Evolutionary conservation across 2,797 vertebrate species (phyloP).

Genomic region (Chaetodon trifasciatus): DNA sequence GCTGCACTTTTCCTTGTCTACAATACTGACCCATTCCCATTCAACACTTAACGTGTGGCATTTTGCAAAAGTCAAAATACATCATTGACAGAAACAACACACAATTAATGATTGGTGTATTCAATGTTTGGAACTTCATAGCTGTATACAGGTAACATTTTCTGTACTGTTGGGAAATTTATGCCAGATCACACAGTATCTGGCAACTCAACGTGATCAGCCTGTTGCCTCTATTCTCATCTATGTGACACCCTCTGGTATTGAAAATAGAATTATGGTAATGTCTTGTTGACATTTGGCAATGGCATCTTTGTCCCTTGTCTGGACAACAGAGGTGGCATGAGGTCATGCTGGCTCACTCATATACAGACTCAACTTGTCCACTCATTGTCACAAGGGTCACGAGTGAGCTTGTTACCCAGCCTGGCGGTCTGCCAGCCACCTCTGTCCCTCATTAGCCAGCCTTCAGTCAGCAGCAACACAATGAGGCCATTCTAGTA

Average conservation of each 20-base stretch:
- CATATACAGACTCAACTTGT: conserved; percentile 57
- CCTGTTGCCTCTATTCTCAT: neutral
- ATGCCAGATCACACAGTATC: neutral
- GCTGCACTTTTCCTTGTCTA: conserved; percentile 2
- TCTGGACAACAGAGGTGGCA: conserved; percentile 39
- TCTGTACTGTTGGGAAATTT: neutral
- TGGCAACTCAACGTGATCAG: conserved; percentile 3
- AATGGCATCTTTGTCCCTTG: conserved; percentile 39
- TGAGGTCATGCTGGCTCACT: conserved; percentile 66
- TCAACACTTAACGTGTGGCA: neutral
- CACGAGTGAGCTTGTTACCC: conserved; percentile 68
- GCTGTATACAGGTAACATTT: neutral
- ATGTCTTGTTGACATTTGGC: conserved; percentile 53
- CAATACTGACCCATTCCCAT: conserved; percentile 3
- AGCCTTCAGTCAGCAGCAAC: conserved; percentile 50
- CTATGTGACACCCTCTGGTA: conserved; percentile 2
- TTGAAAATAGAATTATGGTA: conserved; percentile 38
- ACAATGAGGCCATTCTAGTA: conserved; percentile 74
- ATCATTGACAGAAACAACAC: neutral
- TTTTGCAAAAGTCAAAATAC: neutral
- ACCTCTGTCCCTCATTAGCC: conserved; percentile 56
- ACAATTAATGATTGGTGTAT: neutral
- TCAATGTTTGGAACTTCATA: neutral
- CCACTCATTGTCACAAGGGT: conserved; percentile 75
- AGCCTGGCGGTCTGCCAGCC: conserved; percentile 70